These are phyloP conservation scores for Nasonia vitripennis DNA, from an alignment of 1,140 invertebrate species.

Conservation along the genomic window DNA sequence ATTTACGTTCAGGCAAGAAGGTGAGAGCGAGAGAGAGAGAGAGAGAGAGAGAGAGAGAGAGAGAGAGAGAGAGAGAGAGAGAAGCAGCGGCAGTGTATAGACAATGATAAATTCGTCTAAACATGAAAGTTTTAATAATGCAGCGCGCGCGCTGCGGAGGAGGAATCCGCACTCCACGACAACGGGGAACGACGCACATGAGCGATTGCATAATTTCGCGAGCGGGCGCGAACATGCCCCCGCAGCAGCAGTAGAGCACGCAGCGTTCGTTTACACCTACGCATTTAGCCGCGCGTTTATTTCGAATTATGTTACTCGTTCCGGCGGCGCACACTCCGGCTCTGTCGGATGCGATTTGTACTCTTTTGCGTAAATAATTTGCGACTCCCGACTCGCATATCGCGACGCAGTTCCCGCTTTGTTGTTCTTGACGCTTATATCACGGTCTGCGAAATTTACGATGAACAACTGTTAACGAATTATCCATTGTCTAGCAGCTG, in stretches of 20 bases:
- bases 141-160: background rate
- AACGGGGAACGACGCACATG: background rate
- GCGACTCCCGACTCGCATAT: background rate
- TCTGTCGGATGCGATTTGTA: constrained; percentile 27
- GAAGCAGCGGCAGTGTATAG: background rate
- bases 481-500: constrained; percentile 6
- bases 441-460: constrained; percentile 20
- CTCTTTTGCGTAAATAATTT: constrained; percentile 32
- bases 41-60: too few relatives aligned
- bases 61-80: background rate
- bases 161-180: background rate
- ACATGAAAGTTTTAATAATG: constrained; percentile 2
- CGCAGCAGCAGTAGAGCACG: too few relatives aligned
- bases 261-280: background rate
- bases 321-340: background rate
- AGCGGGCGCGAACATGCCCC: background rate
- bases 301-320: constrained; percentile 30
- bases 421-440: constrained; percentile 27
- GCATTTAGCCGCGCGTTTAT: constrained; percentile 11
- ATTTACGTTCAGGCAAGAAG: too few relatives aligned
- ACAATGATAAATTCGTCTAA: background rate
- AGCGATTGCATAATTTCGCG: constrained; percentile 6
- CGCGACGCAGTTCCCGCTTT: too few relatives aligned
- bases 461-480: constrained; percentile 37
- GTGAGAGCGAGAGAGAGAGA: background rate